Percentiles rank a stretch among this genome's conserved stretches.
Evolutionary conservation across 2,797 vertebrate species (phyloP).

Genomic region (Anomalospiza imberbis): DNA sequence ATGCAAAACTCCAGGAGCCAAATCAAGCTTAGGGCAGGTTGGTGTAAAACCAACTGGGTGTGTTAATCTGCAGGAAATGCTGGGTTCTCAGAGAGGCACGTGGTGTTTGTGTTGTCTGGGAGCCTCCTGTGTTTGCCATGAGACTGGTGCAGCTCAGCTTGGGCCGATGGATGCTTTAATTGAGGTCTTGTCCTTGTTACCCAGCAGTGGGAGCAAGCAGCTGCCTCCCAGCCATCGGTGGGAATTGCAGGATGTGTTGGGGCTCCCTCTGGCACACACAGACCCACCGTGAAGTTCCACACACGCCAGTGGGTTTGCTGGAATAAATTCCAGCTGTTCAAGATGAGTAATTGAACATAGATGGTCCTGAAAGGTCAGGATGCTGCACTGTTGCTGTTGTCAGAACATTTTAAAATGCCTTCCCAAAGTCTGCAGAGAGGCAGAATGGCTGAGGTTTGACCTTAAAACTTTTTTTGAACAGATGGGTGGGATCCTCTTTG

Average conservation of each 20-base stretch:
- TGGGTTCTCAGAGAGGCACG: background rate
- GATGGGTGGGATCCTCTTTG: background rate
- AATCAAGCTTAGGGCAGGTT: background rate
- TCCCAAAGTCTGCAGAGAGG: background rate
- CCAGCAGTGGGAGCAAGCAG: background rate
- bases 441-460: background rate
- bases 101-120: slow-evolving; percentile 15
- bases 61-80: slow-evolving; percentile 37
- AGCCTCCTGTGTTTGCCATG: background rate
- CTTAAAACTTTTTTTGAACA: background rate
- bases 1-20: slow-evolving; percentile 43
- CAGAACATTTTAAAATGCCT: background rate
- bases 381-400: background rate
- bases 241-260: background rate
- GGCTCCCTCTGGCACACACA: background rate
- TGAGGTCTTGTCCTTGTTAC: background rate
- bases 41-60: background rate
- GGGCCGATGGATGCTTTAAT: background rate
- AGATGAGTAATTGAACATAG: background rate
- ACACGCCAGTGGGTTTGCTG: background rate
- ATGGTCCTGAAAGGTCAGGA: background rate
- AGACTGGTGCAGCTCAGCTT: background rate
- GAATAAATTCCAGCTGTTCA: background rate
- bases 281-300: background rate
- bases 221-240: background rate